Evolutionary conservation across 64 coral and sea anemone species (phyloP), one percentile per base, ranked within the genome.

Genomic region (Porites lutea): DNA sequence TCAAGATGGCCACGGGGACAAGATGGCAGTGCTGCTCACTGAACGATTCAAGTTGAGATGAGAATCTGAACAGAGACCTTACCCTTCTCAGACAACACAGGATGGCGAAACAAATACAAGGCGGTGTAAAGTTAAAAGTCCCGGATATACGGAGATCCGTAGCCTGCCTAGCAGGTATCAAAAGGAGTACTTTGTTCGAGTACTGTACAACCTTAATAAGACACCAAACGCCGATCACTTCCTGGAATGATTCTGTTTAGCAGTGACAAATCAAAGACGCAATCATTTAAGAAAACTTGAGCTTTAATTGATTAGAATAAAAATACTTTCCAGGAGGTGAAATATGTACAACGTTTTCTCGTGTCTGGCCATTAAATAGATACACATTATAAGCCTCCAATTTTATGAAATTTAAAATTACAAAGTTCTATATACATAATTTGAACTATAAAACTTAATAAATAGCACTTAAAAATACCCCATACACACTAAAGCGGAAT

Each of bases 291-390:
- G 27, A 65, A 84, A 84, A 61, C 59, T 84, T 1, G 61, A 84
- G 15, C 63, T 84, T 84, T 69, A 70, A 76, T 84, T 84, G 2
- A 84, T 67, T 84, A 65, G 47, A 46, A 66, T 84, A 84, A 68
- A 83, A 84, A 84, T 84, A 84, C 48, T 68, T 68, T 65, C 63
- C n/a, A 84, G 62, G 78, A 65, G 79, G 62, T 52, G 81, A 20
- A 68, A 48, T 84, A 84, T 84, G 14, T 84, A 84, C 81, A 84
- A 68, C 43, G 44, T 19, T 49, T 81, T 18, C 60, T 27, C 63
- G 57, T 48, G n/a, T 50, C 61, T 84, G 62, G n/a, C 43, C 18
- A 13, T 84, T 66, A 69, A 53, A 84, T 84, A 84, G 6, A 48
- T 84, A 84, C 65, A 65, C 65, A 65, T 84, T 52, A 65, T 84